A percentile compares a stretch with the other conserved stretches of the same genome.
phyloP scores from a whole-genome alignment of 2,888 invertebrate species.

The Synanthedon myopaeformis region DNA sequence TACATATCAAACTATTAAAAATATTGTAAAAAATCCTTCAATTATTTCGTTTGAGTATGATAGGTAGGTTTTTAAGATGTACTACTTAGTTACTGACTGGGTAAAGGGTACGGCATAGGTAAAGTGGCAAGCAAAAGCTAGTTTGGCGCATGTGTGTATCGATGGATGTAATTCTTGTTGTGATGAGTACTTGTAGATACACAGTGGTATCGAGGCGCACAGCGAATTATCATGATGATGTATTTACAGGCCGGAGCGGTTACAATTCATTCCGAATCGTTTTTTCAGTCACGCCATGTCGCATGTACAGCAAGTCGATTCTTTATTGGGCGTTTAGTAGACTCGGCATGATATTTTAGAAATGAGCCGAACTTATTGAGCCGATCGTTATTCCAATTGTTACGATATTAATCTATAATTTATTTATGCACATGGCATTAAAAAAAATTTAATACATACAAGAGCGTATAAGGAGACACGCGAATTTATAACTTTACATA shows the following conservation, averaged over 20 bases:
- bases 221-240: slow-evolving; percentile 55
- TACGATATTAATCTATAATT: slow-evolving; percentile 41
- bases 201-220: slow-evolving; percentile 26
- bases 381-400: slow-evolving; percentile 25
- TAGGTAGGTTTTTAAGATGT: too few species aligned
- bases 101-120: too few species aligned
- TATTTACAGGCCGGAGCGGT: slow-evolving; percentile 49
- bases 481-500: too few species aligned
- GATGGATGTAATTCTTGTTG: slow-evolving; percentile 6
- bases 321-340: slow-evolving; percentile 46
- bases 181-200: slow-evolving; percentile 10
- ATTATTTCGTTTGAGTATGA: too few species aligned
- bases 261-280: slow-evolving; percentile 57
- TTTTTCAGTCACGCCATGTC: slow-evolving; percentile 68
- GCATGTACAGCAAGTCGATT: slow-evolving; percentile 60
- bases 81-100: too few species aligned
- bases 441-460: slow-evolving; percentile 3
- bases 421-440: slow-evolving; percentile 34
- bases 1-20: too few species aligned
- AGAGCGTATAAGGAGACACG: slow-evolving; percentile 4
- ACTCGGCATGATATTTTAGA: slow-evolving; percentile 39
- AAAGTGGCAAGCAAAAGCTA: too few species aligned
- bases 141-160: too few species aligned
- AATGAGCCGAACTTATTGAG: slow-evolving; percentile 36
- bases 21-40: too few species aligned